Evolutionary conservation across 2,797 vertebrate species (phyloP).

Genomic region (Notamacropus eugenii): DNA sequence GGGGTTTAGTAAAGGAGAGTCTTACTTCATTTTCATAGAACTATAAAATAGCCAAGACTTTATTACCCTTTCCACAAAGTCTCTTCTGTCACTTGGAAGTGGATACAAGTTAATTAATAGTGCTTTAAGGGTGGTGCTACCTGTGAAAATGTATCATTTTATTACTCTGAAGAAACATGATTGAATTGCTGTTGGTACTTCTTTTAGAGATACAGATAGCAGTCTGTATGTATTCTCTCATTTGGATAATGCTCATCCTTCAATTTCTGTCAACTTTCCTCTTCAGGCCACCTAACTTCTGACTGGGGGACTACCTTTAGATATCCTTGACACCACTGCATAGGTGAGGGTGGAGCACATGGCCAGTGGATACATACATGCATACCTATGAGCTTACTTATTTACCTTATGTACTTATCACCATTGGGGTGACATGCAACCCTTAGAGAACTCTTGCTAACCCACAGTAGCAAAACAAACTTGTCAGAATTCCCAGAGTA

Average conservation of each 20-base stretch:
- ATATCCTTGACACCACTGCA: background rate
- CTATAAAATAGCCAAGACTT: conserved; percentile 7
- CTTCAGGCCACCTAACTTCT: background rate
- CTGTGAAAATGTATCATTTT: background rate
- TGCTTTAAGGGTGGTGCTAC: background rate
- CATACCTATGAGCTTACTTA: background rate
- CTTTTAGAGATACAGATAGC: background rate
- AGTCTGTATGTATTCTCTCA: background rate
- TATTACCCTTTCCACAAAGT: background rate
- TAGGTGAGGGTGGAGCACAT: background rate
- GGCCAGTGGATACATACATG: background rate
- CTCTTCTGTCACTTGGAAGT: background rate
- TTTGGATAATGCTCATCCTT: background rate
- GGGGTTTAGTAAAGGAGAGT: background rate
- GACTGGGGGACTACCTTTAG: background rate
- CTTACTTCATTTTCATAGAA: conserved; percentile 36
- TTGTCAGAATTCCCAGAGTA: conserved; percentile 45
- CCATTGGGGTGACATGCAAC: background rate
- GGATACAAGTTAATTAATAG: conserved; percentile 14
- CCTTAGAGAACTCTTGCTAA: background rate
- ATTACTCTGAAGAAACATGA: conserved; percentile 23
- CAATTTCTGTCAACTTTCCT: background rate
- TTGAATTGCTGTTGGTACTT: background rate
- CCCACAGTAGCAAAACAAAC: background rate
- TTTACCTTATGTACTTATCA: background rate